Conservation (phyloP, 2,113 vertebrate species). For the Anguilla rostrata region DNA sequence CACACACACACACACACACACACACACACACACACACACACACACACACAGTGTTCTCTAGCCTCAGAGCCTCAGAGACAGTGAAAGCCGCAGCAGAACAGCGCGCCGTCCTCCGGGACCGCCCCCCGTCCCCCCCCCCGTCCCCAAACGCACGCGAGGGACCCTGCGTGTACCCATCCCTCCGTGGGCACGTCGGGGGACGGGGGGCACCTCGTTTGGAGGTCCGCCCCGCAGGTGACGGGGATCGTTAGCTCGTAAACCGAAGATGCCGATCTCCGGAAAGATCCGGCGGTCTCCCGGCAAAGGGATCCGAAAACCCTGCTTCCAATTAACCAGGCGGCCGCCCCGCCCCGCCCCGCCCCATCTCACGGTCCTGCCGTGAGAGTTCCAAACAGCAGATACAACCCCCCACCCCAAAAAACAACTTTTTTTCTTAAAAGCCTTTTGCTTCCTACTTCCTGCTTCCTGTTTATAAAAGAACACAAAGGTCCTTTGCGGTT, state of each 20-base stretch:
- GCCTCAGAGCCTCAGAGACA: conserved; percentile 48
- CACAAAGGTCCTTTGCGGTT: too few relatives aligned
- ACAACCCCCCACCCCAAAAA: background rate
- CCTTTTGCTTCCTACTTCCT: too few relatives aligned
- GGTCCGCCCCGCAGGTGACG: background rate
- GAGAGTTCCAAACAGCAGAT: background rate
- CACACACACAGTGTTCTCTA: conserved; percentile 34
- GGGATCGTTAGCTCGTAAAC: conserved; percentile 69
- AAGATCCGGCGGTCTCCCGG: conserved; percentile 38
- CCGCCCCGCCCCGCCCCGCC: conserved; percentile 50
- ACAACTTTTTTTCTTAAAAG: too few relatives aligned
- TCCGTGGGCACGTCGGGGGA: background rate
- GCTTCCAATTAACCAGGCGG: conserved; percentile 55
- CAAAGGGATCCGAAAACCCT: conserved; percentile 44
- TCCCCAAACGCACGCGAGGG: background rate
- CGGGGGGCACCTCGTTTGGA: background rate
- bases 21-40: conserved; percentile 10
- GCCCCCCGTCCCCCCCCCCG: too few relatives aligned
- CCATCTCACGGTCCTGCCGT: background rate
- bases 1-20: background rate
- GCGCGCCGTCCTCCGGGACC: background rate
- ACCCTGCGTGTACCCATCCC: background rate
- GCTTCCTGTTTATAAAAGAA: too few relatives aligned
- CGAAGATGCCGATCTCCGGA: conserved; percentile 64
- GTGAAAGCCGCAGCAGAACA: conserved; percentile 57